phyloP scores from a whole-genome alignment of 2,797 vertebrate genomes.

The Alectoris magna region DNA sequence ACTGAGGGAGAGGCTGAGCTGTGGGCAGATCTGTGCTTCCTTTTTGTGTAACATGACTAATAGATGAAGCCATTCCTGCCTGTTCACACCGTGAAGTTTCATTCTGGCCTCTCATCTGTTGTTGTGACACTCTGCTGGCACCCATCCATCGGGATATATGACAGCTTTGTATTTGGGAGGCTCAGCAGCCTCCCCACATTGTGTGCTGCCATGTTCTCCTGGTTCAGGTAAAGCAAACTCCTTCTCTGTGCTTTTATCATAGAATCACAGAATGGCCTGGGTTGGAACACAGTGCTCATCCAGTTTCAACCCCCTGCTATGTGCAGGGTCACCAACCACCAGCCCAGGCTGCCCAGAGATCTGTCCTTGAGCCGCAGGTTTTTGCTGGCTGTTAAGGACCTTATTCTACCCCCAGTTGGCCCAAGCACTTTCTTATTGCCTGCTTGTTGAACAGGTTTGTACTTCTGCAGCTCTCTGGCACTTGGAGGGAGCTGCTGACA shows the following conservation, averaged over 20 bases:
- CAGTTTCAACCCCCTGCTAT: too few species aligned
- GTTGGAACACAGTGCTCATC: too few species aligned
- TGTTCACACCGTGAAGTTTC: neutral
- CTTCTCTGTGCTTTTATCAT: neutral
- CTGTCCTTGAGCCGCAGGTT: neutral
- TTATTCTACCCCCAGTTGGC: neutral
- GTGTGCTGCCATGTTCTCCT: neutral
- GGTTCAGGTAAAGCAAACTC: neutral
- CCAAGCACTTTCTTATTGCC: neutral
- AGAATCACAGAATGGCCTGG: too few species aligned
- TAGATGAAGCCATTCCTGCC: neutral
- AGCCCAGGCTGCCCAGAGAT: neutral
- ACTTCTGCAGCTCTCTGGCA: neutral
- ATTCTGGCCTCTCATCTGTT: conserved; percentile 12
- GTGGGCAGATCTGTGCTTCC: neutral
- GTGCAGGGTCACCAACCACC: too few species aligned
- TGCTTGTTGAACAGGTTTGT: neutral
- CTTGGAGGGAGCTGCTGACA: neutral
- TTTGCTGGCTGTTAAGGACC: neutral
- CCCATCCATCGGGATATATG: neutral
- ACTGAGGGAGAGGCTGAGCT: neutral
- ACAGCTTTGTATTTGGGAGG: neutral
- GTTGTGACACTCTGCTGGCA: conserved; percentile 27
- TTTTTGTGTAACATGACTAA: neutral
- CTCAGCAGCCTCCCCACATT: neutral